Evolutionary conservation across 2,113 vertebrate genomes (phyloP), one percentile per base, ranked within the genome.

Genomic region (Dipodomys ordii): DNA sequence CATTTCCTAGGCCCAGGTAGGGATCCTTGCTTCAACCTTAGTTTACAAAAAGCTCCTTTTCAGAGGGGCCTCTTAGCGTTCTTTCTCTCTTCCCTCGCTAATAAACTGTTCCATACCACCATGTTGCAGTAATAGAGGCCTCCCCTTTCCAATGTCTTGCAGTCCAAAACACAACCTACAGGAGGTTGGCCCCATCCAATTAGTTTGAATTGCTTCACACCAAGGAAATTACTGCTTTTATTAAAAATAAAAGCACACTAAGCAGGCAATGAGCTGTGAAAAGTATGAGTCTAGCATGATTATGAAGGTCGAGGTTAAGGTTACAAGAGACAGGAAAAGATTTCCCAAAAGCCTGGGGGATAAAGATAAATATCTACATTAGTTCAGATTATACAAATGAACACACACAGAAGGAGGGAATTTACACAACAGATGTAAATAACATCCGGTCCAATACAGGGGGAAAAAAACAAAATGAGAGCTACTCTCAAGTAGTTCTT

Each of bases 261-360:
- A 11, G 4, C 82, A 95, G 80, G 91, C 96, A 86, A 80, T 27
- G 69, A 87, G 92, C 69, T 97, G 86, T 94, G 88, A 95, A 92
- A 93, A 92, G 65, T 92, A 95, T 93, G 78, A 96, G 94, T 67
- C 92, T 92, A 87, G 88, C 62, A 68, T 62, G 96, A 96, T 96
- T 44, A 95, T 95, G 97, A 98, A 98, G 97, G 98, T 98, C 92
- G 65, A 97, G 87, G 92, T 87, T 98, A 97, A 97, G 97, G 97
- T 98, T 97, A 97, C 93, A 86, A 94, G 92, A 97, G 60, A 97
- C 57, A 72, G 71, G 64, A 78, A 69, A 67, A 92, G 93, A 91
- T 92, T 16, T 92, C 73, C 81, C 67, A 6, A 91, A 94, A 93
- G 90, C 88, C 87, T 80, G 57, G 67, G 39, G 39, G 64, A 83